These are phyloP conservation scores for Diaphora mendica DNA, from an alignment of 2,888 invertebrate genomes.

Conservation along the genomic window DNA sequence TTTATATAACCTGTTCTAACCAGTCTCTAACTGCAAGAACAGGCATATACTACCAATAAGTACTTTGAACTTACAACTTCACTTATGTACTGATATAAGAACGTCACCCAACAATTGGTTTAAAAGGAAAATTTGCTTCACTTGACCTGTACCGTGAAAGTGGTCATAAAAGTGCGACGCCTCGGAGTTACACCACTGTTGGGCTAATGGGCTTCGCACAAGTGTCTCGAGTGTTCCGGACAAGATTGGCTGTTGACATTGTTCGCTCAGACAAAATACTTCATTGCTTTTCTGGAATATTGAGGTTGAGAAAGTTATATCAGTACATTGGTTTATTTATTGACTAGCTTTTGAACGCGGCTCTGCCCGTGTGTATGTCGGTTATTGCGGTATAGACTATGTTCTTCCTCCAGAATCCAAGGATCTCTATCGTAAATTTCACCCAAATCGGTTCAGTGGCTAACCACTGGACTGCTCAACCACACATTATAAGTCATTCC, in stretches of 20 bases:
- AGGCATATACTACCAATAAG: neutral
- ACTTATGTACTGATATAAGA: neutral
- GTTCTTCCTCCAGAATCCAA: too few relatives aligned
- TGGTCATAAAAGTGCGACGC: conserved; percentile 7
- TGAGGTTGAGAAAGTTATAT: neutral
- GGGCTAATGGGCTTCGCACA: conserved; percentile 3
- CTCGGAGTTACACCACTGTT: neutral
- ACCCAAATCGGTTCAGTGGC: too few relatives aligned
- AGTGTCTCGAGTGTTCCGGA: conserved; percentile 36
- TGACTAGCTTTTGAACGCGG: too few relatives aligned
- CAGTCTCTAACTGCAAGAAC: too few relatives aligned
- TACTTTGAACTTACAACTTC: neutral
- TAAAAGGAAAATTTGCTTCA: conserved; percentile 17
- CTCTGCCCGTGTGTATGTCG: too few relatives aligned
- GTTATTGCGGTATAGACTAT: too few relatives aligned
- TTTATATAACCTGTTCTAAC: too few relatives aligned
- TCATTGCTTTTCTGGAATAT: neutral
- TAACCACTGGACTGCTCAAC: too few relatives aligned
- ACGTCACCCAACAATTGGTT: conserved; percentile 14
- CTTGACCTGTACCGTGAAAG: conserved; percentile 20
- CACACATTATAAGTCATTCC: too few relatives aligned
- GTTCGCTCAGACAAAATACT: conserved; percentile 17
- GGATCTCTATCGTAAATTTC: too few relatives aligned
- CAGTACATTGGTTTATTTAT: neutral
- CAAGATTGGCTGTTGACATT: conserved; percentile 43